These are phyloP conservation scores for Myrmecobius fasciatus DNA, from an alignment of 2,113 vertebrate species.

Conservation along the genomic window DNA sequence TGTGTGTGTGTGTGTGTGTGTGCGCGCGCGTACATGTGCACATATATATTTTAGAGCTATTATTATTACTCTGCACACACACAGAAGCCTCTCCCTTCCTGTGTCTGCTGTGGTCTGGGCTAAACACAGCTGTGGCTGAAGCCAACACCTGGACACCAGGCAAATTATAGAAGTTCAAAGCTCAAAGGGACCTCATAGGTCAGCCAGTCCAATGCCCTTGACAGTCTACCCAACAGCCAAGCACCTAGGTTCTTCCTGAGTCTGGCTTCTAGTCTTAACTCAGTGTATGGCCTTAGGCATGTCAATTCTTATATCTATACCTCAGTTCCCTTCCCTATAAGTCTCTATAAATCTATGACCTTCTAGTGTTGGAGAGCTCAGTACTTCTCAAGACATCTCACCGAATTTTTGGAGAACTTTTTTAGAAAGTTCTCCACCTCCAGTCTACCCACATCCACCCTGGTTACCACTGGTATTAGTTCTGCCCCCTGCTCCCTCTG, in stretches of 20 bases:
- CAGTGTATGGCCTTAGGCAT: not conserved
- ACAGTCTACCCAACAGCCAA: not conserved
- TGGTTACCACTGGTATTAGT: not conserved
- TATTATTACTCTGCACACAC: not conserved
- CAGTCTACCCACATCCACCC: too few species aligned
- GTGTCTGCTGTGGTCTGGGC: constrained; percentile 52
- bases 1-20: not conserved
- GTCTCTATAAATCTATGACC: not conserved
- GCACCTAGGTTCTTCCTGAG: not conserved
- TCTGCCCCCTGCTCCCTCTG: not conserved
- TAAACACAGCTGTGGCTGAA: constrained; percentile 63
- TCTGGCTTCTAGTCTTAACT: not conserved
- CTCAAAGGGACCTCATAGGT: not conserved
- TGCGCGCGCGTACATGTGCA: too few species aligned
- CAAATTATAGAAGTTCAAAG: not conserved
- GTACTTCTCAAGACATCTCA: not conserved
- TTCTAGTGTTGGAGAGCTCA: not conserved
- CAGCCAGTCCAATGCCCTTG: not conserved
- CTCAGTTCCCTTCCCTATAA: not conserved
- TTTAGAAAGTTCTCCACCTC: not conserved
- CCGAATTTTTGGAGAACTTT: not conserved
- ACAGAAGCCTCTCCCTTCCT: not conserved
- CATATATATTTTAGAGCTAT: not conserved
- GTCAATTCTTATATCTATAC: too few species aligned
- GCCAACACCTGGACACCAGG: constrained; percentile 44